These are phyloP conservation scores for Stenotaenia linearis DNA, from an alignment of 2,888 invertebrate species.

Conservation along the genomic window DNA sequence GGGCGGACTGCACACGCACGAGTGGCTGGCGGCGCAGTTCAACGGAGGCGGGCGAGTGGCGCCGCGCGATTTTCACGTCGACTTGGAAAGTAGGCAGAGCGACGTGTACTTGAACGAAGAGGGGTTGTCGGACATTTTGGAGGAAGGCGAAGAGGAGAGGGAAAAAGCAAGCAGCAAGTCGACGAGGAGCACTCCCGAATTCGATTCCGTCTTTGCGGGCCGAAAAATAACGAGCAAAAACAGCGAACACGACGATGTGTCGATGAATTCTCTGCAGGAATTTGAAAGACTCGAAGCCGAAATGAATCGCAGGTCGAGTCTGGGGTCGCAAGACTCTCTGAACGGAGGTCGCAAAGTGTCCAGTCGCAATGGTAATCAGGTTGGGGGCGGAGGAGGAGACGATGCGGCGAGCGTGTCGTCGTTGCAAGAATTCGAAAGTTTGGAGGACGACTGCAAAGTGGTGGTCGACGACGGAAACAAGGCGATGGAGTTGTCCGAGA, in stretches of 20 bases:
- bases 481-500: slow-evolving; percentile 62
- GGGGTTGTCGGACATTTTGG: slow-evolving; percentile 77
- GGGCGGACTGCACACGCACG: neutral
- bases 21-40: slow-evolving; percentile 86
- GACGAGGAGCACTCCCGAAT: slow-evolving; percentile 85
- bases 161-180: slow-evolving; percentile 54
- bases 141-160: slow-evolving; percentile 61
- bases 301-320: slow-evolving; percentile 51
- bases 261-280: slow-evolving; percentile 86
- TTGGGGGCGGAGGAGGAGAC: slow-evolving; percentile 74
- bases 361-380: slow-evolving; percentile 57
- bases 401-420: slow-evolving; percentile 67
- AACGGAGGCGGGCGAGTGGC: slow-evolving; percentile 62
- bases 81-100: slow-evolving; percentile 53
- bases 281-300: slow-evolving; percentile 87
- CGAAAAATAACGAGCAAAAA: slow-evolving; percentile 70
- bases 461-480: slow-evolving; percentile 62
- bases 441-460: slow-evolving; percentile 79
- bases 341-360: slow-evolving; percentile 53
- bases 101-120: slow-evolving; percentile 53
- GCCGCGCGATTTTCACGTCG: slow-evolving; percentile 40
- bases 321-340: slow-evolving; percentile 77
- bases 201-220: slow-evolving; percentile 70
- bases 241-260: slow-evolving; percentile 85
- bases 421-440: slow-evolving; percentile 83